Conservation (phyloP, 2,113 vertebrate genomes). For the Numida meleagris region DNA sequence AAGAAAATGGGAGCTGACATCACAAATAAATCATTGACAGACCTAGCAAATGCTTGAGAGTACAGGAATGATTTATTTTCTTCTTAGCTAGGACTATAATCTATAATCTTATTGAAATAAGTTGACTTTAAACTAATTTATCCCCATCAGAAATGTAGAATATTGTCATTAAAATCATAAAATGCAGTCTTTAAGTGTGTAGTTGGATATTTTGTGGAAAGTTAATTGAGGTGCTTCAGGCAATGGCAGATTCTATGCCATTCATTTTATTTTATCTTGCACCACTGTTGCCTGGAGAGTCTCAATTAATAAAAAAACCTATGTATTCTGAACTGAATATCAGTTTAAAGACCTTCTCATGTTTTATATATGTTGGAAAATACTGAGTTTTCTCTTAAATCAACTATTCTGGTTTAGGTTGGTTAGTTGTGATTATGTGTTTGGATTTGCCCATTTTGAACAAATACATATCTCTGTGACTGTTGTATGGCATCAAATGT, state of each 20-base stretch:
- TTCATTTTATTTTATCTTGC: conserved; percentile 70
- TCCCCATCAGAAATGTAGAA: conserved; percentile 51
- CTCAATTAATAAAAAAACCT: conserved; percentile 65
- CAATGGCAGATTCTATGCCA: conserved; percentile 19
- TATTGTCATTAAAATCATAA: conserved; percentile 67
- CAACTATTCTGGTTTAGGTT: background rate
- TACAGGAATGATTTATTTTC: conserved; percentile 12
- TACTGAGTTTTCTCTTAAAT: conserved; percentile 5
- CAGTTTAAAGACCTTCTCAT: conserved; percentile 44
- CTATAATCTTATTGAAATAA: conserved; percentile 43
- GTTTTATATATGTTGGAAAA: background rate
- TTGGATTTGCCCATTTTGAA: background rate
- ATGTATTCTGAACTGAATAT: conserved; percentile 50
- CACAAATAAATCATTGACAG: background rate
- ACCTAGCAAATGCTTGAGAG: background rate
- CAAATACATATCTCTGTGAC: rapidly evolving
- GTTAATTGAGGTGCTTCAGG: conserved; percentile 73
- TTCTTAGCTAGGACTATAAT: background rate
- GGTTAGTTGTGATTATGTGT: background rate
- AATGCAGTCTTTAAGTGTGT: conserved; percentile 62
- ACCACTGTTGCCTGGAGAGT: conserved; percentile 45
- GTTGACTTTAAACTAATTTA: conserved; percentile 62
- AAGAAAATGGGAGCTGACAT: background rate
- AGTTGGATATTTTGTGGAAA: conserved; percentile 64
- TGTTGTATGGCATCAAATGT: background rate